phyloP scores from a whole-genome alignment of 2,888 invertebrate genomes.

The Campopleginae sp. region DNA sequence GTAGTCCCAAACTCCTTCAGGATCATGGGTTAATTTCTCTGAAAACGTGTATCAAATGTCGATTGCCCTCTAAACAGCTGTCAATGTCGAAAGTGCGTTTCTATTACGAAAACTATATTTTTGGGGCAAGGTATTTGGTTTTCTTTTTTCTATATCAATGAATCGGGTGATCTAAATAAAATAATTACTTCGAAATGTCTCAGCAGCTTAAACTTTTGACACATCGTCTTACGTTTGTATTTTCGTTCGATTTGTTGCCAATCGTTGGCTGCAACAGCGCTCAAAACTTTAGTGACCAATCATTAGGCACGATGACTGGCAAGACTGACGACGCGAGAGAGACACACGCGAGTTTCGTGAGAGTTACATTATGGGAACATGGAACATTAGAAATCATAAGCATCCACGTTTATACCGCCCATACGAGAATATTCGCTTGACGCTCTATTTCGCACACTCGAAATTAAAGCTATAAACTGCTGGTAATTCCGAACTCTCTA shows the following conservation, averaged over 20 bases:
- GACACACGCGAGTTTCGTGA: not conserved
- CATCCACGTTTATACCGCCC: constrained; percentile 43
- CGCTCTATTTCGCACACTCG: constrained; percentile 28
- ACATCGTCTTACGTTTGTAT: constrained; percentile 14
- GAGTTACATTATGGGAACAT: not conserved
- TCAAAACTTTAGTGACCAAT: constrained; percentile 40
- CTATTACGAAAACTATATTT: not conserved
- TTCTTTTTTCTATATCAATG: not conserved
- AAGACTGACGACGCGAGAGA: constrained; percentile 1
- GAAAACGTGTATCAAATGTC: no score
- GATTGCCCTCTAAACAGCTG: no score
- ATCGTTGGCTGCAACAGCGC: constrained; percentile 34
- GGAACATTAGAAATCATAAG: constrained; percentile 19
- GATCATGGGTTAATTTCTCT: no score
- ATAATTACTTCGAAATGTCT: not conserved
- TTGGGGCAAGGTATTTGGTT: not conserved
- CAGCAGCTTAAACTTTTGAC: not conserved
- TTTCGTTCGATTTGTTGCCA: constrained; percentile 32
- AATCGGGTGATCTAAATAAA: not conserved
- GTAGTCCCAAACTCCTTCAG: not conserved
- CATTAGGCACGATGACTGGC: constrained; percentile 60
- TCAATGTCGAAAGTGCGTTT: no score
- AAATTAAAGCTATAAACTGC: not conserved
- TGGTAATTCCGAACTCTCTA: constrained; percentile 3
- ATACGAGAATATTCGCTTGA: constrained; percentile 1